These are phyloP conservation scores for Stylophora pistillata DNA, from an alignment of 64 coral and sea anemone genomes.

Conservation along the genomic window DNA sequence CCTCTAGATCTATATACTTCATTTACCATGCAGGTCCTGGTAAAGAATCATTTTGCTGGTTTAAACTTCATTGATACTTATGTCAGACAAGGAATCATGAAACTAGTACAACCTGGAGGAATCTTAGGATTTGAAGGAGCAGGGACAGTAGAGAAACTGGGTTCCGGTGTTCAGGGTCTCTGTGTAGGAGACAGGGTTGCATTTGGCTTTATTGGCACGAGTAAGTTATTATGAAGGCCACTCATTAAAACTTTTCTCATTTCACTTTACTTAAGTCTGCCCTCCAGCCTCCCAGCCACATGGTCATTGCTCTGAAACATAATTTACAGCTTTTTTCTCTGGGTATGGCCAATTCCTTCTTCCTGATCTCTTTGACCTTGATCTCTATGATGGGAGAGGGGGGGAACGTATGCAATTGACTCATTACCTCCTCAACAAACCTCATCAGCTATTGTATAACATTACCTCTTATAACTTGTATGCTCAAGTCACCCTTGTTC, in stretches of 20 bases:
- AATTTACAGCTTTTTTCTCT: no score
- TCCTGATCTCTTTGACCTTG: no score
- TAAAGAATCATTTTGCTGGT: slow-evolving; percentile 67
- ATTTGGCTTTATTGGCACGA: slow-evolving; percentile 42
- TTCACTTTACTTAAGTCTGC: no score
- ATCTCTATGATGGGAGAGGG: no score
- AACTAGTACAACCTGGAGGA: slow-evolving; percentile 26
- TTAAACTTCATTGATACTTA: slow-evolving; percentile 68
- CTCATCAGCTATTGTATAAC: no score
- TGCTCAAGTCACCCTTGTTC: background rate
- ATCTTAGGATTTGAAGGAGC: slow-evolving; percentile 68
- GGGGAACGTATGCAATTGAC: no score
- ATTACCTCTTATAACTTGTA: background rate
- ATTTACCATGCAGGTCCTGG: slow-evolving; percentile 65
- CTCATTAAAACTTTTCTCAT: no score
- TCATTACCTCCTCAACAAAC: no score
- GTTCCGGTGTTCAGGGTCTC: slow-evolving; percentile 39
- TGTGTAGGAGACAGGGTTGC: slow-evolving; percentile 64
- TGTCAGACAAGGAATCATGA: slow-evolving; percentile 42
- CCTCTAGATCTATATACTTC: background rate
- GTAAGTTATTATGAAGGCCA: slow-evolving; percentile 3
- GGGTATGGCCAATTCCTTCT: no score
- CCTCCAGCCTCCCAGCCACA: no score
- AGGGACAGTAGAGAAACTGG: slow-evolving; percentile 68
- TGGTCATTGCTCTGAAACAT: no score